phyloP scores from a whole-genome alignment of 2,797 vertebrate genomes.

The Sitta carolinensis region DNA sequence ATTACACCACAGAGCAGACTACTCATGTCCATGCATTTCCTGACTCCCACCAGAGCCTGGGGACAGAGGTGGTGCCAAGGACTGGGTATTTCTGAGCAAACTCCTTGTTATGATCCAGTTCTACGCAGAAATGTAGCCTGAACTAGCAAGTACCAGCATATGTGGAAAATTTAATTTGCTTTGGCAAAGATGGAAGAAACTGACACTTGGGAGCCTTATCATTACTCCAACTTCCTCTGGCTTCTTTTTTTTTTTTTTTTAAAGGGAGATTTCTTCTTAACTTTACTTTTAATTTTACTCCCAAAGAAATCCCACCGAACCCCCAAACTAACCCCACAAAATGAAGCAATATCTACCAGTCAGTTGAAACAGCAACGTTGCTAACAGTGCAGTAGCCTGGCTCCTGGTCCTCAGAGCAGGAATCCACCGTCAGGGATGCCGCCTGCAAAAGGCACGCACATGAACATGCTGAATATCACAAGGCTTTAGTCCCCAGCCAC shows the following conservation, averaged over 20 bases:
- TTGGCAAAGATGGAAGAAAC: background rate
- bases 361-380: conserved; percentile 89
- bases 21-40: background rate
- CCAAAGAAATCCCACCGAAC: background rate
- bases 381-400: conserved; percentile 93
- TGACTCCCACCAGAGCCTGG: background rate
- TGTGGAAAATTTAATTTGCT: background rate
- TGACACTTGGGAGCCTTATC: background rate
- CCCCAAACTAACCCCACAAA: background rate
- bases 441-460: conserved; percentile 77
- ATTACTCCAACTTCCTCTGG: background rate
- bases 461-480: background rate
- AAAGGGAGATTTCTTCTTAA: background rate
- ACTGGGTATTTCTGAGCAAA: background rate
- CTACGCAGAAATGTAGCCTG: background rate
- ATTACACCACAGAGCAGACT: background rate
- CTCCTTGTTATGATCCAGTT: background rate
- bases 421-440: conserved; percentile 92
- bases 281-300: background rate
- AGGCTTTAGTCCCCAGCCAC: background rate
- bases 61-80: accelerated
- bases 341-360: conserved; percentile 83
- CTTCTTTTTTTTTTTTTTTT: background rate
- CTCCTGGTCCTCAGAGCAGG: conserved; percentile 93
- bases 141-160: background rate